These are phyloP conservation scores for Labeo rohita DNA, from an alignment of 2,113 vertebrate genomes.

Conservation along the genomic window DNA sequence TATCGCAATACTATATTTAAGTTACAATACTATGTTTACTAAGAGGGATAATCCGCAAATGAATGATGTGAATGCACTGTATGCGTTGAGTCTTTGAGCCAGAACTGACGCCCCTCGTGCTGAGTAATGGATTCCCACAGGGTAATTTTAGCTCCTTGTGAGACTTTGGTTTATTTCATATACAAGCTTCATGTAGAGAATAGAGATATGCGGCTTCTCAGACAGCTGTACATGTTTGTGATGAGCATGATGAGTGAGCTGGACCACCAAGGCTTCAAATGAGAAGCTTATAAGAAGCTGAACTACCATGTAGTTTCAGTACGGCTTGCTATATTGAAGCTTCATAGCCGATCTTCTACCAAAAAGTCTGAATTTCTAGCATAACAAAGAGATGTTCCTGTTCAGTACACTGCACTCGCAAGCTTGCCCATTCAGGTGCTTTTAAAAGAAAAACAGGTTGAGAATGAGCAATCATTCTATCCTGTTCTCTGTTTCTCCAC, in stretches of 20 bases:
- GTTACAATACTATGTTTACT: neutral
- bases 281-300: no score
- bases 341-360: no score
- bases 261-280: no score
- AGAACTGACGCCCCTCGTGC: conserved; percentile 38
- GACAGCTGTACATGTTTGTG: neutral
- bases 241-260: no score
- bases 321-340: no score
- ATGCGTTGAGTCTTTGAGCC: conserved; percentile 1
- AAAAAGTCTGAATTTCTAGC: no score
- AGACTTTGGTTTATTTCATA: conserved; percentile 48
- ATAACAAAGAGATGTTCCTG: no score
- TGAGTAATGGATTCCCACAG: conserved; percentile 55
- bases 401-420: neutral
- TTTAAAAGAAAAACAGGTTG: neutral
- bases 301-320: no score
- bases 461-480: neutral
- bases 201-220: neutral
- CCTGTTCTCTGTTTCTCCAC: neutral
- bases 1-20: neutral
- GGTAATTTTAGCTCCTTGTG: conserved; percentile 51
- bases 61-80: neutral
- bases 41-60: neutral
- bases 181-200: conserved; percentile 48
- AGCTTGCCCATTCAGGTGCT: neutral